These are phyloP conservation scores for Coluber constrictor DNA, from an alignment of 2,797 vertebrate genomes.

Conservation along the genomic window DNA sequence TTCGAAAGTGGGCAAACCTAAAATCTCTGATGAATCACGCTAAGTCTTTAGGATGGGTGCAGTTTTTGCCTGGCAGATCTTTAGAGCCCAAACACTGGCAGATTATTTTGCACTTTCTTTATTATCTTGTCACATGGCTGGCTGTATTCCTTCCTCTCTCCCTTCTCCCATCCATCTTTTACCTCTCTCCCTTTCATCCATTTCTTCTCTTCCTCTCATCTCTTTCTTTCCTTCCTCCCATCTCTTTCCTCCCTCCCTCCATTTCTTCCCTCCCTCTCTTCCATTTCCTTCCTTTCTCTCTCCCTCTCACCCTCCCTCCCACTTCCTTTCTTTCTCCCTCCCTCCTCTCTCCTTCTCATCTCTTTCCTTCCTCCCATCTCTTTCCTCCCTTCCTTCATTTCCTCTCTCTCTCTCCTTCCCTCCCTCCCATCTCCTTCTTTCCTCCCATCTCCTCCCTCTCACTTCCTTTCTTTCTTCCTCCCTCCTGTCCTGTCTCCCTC, in stretches of 20 bases:
- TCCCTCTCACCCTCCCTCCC: neutral
- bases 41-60: neutral
- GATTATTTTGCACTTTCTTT: neutral
- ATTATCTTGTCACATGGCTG: neutral
- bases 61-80: neutral
- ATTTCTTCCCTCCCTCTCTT: neutral
- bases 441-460: neutral
- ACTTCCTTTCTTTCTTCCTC: neutral
- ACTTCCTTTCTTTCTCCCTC: neutral
- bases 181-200: no score
- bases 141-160: neutral
- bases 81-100: neutral
- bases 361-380: neutral
- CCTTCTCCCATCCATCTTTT: neutral
- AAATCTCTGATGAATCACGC: neutral
- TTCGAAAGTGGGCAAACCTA: neutral
- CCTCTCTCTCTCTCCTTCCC: neutral
- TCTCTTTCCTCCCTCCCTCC: neutral
- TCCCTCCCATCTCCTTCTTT: neutral
- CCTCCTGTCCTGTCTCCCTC: neutral
- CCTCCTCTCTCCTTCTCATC: no score
- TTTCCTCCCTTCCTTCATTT: no score
- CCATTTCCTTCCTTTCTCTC: neutral
- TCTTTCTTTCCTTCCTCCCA: neutral
- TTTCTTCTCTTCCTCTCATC: neutral